phyloP scores from a whole-genome alignment of 2,888 invertebrate species.

The Neoitamus cyanurus region DNA sequence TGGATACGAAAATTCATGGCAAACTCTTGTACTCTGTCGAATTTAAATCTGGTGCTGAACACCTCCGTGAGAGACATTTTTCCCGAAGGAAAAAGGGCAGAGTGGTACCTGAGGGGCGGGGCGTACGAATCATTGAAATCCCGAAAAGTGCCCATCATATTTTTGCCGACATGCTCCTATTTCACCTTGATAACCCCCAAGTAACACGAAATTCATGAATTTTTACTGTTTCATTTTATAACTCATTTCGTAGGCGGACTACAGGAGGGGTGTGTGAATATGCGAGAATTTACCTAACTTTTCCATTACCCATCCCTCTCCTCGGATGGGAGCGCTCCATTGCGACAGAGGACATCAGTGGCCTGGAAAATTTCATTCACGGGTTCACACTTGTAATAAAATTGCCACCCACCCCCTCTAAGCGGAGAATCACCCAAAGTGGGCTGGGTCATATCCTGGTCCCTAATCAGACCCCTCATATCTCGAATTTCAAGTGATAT shows the following conservation, averaged over 20 bases:
- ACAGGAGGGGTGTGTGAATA: background rate
- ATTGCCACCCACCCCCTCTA: background rate
- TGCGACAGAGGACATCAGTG: conserved; percentile 13
- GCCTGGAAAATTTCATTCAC: conserved; percentile 4
- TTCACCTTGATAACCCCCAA: conserved; percentile 14
- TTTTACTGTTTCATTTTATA: conserved; percentile 36
- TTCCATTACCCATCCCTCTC: conserved; percentile 16
- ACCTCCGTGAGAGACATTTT: background rate
- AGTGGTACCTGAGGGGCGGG: background rate
- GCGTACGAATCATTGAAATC: background rate
- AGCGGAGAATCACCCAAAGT: background rate
- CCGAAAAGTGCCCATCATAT: conserved; percentile 27
- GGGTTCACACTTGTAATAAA: conserved; percentile 20
- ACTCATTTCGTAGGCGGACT: background rate
- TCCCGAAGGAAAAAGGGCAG: background rate
- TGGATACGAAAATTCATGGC: background rate
- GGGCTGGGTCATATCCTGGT: background rate
- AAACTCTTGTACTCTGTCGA: background rate
- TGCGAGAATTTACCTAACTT: background rate
- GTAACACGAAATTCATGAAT: conserved; percentile 28
- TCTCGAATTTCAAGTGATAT: background rate
- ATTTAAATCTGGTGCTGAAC: background rate
- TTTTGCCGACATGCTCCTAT: background rate
- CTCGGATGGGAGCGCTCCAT: background rate
- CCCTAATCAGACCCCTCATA: background rate